A percentile compares a stretch with the other conserved stretches of the same genome.
Conservation (phyloP, 2,797 vertebrate genomes). For the Trematomus bernacchii region DNA sequence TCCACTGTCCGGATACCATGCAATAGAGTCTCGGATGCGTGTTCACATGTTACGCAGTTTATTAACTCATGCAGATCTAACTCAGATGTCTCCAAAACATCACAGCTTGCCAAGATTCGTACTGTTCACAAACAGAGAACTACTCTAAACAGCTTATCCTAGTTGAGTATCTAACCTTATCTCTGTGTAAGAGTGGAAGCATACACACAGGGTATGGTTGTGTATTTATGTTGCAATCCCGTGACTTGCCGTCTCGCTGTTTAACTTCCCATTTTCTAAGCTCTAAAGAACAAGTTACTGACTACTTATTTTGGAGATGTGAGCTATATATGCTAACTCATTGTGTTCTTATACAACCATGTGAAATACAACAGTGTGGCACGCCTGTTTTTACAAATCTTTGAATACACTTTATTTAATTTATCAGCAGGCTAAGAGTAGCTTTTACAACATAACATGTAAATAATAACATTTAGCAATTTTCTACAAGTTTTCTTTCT, state of each 20-base stretch:
- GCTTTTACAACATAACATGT: neutral
- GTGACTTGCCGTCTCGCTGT: neutral
- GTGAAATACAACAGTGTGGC: neutral
- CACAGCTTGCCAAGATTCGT: neutral
- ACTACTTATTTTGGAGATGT: neutral
- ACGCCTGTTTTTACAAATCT: neutral
- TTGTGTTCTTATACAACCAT: no score
- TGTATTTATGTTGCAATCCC: neutral
- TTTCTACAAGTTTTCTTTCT: neutral
- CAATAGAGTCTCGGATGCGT: neutral
- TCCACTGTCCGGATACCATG: neutral
- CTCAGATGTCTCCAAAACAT: neutral
- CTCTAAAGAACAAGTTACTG: neutral
- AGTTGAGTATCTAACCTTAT: neutral
- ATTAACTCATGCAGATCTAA: neutral
- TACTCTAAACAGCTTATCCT: constrained; percentile 11
- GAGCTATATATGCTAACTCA: neutral
- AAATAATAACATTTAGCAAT: no score
- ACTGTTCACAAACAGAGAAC: neutral
- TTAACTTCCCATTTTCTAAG: constrained; percentile 6
- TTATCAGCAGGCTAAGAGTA: neutral
- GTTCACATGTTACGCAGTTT: neutral
- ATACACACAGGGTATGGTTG: neutral
- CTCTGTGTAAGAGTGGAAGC: neutral
- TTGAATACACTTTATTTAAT: neutral